Evolutionary conservation across 2,113 vertebrate genomes (phyloP).

Genomic region (Malurus cyaneus): DNA sequence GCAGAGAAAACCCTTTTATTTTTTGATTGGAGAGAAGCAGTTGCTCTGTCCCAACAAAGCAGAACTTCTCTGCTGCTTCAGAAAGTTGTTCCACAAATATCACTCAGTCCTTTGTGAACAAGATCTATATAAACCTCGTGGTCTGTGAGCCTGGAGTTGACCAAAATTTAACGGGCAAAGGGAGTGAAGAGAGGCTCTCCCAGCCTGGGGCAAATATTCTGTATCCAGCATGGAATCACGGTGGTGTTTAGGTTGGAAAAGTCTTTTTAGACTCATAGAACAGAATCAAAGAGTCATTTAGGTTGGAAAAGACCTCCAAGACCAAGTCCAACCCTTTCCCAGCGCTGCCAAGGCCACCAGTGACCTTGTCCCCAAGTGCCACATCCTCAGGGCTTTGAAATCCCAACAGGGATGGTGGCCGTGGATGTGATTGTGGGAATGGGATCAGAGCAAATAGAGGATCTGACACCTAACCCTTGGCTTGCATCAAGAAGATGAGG

Average conservation of each 20-base stretch:
- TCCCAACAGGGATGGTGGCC: background rate
- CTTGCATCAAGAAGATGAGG: background rate
- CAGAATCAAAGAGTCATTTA: accelerated
- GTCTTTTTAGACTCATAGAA: background rate
- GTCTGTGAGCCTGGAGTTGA: background rate
- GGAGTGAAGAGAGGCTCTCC: background rate
- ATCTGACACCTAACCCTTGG: background rate
- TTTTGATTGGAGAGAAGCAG: background rate
- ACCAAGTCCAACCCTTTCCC: background rate
- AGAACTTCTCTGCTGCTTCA: background rate
- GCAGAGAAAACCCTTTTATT: background rate
- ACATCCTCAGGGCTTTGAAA: background rate
- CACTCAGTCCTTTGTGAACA: background rate
- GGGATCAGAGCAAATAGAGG: background rate
- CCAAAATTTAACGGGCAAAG: background rate
- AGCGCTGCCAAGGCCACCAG: background rate
- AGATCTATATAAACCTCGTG: accelerated
- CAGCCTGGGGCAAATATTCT: background rate
- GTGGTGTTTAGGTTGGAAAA: background rate
- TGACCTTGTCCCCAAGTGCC: background rate
- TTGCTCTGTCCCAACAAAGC: background rate
- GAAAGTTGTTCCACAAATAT: background rate
- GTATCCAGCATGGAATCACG: background rate
- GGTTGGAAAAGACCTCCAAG: background rate
- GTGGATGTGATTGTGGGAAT: background rate